Evolutionary conservation across 2,888 invertebrate species (phyloP).

Genomic region (Macrophya alboannulata): DNA sequence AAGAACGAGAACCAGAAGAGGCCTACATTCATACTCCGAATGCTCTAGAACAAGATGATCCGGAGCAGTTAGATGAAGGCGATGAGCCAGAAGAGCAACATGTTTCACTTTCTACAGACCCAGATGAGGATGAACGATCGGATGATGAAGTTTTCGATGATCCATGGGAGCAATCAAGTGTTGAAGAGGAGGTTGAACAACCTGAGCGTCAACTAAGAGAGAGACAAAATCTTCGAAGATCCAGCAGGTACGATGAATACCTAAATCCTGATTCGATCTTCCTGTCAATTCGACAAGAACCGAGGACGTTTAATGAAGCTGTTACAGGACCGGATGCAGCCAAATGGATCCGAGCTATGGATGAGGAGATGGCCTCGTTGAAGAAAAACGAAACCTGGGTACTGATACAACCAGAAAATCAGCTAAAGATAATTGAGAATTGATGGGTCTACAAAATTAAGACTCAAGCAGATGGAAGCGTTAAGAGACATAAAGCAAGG

Average conservation of each 20-base stretch:
- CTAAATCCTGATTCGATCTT: background rate
- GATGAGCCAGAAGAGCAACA: too few relatives aligned
- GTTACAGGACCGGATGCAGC: background rate
- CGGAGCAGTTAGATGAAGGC: too few relatives aligned
- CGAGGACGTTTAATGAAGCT: conserved; percentile 5
- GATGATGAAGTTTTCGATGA: background rate
- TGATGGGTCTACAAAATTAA: conserved; percentile 58
- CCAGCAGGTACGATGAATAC: conserved; percentile 9
- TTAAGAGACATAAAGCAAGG: conserved; percentile 57
- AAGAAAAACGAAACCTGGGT: background rate
- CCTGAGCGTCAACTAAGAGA: background rate
- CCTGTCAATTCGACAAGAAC: background rate
- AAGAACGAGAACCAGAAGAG: background rate
- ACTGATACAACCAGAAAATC: background rate
- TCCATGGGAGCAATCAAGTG: background rate
- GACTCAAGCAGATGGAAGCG: conserved; percentile 58
- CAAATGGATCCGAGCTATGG: conserved; percentile 25
- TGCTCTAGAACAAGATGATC: background rate
- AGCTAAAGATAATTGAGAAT: conserved; percentile 29
- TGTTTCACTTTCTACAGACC: too few relatives aligned
- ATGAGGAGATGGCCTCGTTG: conserved; percentile 22
- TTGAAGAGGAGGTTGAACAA: background rate
- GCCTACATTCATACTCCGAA: too few relatives aligned
- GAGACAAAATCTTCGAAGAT: background rate
- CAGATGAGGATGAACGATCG: too few relatives aligned